Evolutionary conservation across 2,113 vertebrate genomes (phyloP).

Genomic region (Xiphorhynchus elegans): DNA sequence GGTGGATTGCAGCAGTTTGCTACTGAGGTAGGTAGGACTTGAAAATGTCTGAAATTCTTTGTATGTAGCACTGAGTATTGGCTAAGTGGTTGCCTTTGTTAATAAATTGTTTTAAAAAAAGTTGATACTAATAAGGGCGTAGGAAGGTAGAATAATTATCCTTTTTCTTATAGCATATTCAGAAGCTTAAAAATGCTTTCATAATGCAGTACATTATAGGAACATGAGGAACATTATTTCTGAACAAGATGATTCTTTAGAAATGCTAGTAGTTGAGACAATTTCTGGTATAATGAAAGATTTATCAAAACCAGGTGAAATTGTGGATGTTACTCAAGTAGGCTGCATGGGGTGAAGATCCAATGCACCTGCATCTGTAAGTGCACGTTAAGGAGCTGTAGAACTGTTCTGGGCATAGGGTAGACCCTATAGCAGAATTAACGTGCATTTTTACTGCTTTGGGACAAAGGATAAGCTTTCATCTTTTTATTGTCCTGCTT

Average conservation of each 20-base stretch:
- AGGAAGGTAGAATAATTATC: background rate
- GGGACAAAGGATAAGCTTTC: background rate
- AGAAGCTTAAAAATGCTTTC: background rate
- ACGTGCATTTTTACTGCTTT: background rate
- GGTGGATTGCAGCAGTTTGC: constrained; percentile 96
- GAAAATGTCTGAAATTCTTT: background rate
- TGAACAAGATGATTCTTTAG: background rate
- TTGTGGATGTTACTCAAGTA: background rate
- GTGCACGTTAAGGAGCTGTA: background rate
- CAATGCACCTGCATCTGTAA: background rate
- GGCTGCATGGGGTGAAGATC: background rate
- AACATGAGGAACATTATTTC: background rate
- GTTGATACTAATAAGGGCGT: background rate
- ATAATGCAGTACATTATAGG: constrained; percentile 13
- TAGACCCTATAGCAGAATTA: background rate
- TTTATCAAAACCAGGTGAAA: background rate
- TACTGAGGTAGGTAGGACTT: constrained; percentile 82
- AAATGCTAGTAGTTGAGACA: background rate
- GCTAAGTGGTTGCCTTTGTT: background rate
- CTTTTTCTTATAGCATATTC: background rate
- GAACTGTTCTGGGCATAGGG: background rate
- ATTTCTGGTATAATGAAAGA: background rate
- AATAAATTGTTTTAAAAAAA: background rate
- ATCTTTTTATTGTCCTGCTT: background rate
- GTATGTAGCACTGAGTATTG: background rate